Percentiles rank a stretch among this genome's conserved stretches.
phyloP scores from a whole-genome alignment of 2,113 vertebrate species.

The Otocyon megalotis region DNA sequence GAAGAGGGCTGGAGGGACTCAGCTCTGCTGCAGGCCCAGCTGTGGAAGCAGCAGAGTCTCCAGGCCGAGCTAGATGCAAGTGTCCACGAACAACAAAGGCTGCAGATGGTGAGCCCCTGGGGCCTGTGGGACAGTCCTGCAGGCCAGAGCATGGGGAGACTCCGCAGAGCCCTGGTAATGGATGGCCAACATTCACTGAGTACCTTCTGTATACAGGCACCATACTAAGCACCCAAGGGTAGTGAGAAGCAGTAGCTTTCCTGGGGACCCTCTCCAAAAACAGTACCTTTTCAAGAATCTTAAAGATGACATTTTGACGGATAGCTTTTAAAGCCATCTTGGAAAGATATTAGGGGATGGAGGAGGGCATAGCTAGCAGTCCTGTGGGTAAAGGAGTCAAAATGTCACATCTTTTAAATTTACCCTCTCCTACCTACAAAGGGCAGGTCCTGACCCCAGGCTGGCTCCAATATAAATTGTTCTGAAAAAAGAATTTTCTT shows the following conservation, averaged over 20 bases:
- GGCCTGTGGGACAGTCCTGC: background rate
- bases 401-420: background rate
- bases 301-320: background rate
- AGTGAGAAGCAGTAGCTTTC: background rate
- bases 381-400: background rate
- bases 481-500: background rate
- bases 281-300: background rate
- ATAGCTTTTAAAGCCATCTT: background rate
- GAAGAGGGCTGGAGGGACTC: conserved; percentile 92
- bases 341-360: background rate
- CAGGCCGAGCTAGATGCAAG: conserved; percentile 91
- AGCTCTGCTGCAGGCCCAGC: conserved; percentile 91
- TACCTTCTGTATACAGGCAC: too few relatives aligned
- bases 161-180: background rate
- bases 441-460: background rate
- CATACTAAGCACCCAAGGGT: background rate
- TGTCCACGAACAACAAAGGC: conserved; percentile 84
- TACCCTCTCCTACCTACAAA: background rate
- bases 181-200: fast-evolving
- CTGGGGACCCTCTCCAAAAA: background rate
- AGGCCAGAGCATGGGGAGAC: background rate
- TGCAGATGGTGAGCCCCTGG: conserved; percentile 77
- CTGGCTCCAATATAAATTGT: background rate
- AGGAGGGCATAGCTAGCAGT: background rate
- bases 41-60: conserved; percentile 91